phyloP scores from a whole-genome alignment of 2,113 vertebrate species.

The Meriones unguiculatus region DNA sequence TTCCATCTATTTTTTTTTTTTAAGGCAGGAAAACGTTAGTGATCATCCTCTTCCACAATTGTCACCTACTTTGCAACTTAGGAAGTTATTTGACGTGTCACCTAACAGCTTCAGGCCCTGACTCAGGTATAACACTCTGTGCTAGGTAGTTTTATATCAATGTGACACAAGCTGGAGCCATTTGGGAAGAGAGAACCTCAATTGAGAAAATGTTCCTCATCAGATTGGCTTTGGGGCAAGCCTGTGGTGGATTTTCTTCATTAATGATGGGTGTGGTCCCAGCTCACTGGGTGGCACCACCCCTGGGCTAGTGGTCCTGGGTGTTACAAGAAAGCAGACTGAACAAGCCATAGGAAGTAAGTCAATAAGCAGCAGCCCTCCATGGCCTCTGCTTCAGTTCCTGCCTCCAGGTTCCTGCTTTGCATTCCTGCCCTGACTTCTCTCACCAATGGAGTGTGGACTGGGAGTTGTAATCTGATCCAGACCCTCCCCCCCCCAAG shows the following conservation, averaged over 20 bases:
- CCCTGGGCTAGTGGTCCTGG: not conserved
- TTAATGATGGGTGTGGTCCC: too few relatives aligned
- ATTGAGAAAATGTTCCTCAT: not conserved
- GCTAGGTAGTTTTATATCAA: not conserved
- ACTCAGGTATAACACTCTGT: not conserved
- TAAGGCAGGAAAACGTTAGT: not conserved
- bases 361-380: not conserved
- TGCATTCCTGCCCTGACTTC: not conserved
- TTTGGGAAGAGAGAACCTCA: not conserved
- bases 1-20: not conserved
- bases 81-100: not conserved
- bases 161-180: not conserved
- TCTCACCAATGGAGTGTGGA: too few relatives aligned
- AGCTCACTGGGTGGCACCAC: not conserved
- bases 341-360: not conserved
- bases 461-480: not conserved
- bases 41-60: not conserved
- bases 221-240: not conserved
- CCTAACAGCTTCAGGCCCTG: not conserved
- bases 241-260: not conserved
- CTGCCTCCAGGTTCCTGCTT: not conserved
- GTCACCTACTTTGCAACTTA: not conserved
- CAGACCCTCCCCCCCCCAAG: not conserved
- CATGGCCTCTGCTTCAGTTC: not conserved
- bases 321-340: not conserved